Evolutionary conservation across 2,797 vertebrate genomes (phyloP).

Genomic region (Thalassophryne amazonica): DNA sequence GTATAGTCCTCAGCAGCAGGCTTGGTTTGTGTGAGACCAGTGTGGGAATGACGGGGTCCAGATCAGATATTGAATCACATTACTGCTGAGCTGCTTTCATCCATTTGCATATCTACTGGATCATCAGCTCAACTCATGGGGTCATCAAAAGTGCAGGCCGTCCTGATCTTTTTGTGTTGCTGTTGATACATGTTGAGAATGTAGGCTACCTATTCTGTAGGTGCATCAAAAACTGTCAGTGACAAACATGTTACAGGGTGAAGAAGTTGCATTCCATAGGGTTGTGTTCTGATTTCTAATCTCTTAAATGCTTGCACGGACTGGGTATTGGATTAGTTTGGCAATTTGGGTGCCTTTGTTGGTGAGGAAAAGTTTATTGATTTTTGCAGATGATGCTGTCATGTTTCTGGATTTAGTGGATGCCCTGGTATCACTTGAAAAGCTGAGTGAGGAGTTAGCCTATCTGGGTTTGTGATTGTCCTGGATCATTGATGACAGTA

Average conservation of each 20-base stretch:
- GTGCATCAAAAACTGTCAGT: constrained; percentile 11
- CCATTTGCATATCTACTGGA: constrained; percentile 20
- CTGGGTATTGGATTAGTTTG: too few relatives aligned
- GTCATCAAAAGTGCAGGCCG: constrained; percentile 17
- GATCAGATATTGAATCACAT: constrained; percentile 23
- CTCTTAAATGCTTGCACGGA: too few relatives aligned
- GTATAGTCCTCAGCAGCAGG: constrained; percentile 14
- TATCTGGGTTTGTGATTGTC: too few relatives aligned
- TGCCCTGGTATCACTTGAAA: too few relatives aligned
- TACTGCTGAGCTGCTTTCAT: constrained; percentile 27
- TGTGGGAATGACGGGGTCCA: constrained; percentile 36
- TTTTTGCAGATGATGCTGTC: too few relatives aligned
- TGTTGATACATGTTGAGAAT: constrained; percentile 31
- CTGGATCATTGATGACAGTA: too few relatives aligned
- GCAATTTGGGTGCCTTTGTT: too few relatives aligned
- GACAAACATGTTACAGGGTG: constrained; percentile 45
- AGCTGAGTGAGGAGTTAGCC: too few relatives aligned
- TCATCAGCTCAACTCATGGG: constrained; percentile 30
- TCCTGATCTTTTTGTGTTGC: constrained; percentile 10
- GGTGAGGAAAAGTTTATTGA: too few relatives aligned
- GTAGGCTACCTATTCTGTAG: background rate
- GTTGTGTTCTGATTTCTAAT: too few relatives aligned
- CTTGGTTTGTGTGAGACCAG: constrained; percentile 18
- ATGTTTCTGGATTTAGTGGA: too few relatives aligned
- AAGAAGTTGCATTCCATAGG: too few relatives aligned